Conservation (phyloP, 2,797 vertebrate species). For the Mallotus villosus region DNA sequence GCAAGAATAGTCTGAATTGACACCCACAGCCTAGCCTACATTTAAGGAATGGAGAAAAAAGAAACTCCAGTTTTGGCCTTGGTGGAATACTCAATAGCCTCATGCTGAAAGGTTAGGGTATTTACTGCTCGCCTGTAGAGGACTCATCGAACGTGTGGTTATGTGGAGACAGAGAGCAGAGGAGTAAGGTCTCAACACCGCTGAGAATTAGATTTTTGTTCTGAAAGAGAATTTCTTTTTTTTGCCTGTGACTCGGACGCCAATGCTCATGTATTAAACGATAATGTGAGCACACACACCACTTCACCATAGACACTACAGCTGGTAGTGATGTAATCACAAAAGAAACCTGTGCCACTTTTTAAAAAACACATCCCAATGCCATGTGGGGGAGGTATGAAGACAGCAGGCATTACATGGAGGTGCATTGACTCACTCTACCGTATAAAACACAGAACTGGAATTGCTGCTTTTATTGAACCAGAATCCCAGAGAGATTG, state of each 20-base stretch:
- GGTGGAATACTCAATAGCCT: slow-evolving; percentile 32
- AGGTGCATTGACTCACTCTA: neutral
- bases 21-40: neutral
- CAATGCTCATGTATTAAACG: slow-evolving; percentile 17
- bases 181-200: slow-evolving; percentile 11
- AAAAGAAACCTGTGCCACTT: neutral
- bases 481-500: neutral
- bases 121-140: slow-evolving; percentile 24
- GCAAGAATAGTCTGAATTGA: neutral
- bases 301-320: neutral
- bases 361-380: neutral
- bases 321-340: neutral
- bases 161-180: slow-evolving; percentile 11
- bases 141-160: slow-evolving; percentile 20
- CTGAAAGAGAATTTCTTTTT: slow-evolving; percentile 1
- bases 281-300: neutral
- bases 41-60: neutral
- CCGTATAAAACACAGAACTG: neutral
- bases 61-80: slow-evolving; percentile 12
- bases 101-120: slow-evolving; percentile 21
- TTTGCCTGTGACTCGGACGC: slow-evolving; percentile 12
- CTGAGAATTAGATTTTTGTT: slow-evolving; percentile 16
- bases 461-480: neutral
- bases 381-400: neutral
- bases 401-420: neutral